Evolutionary conservation across 2,888 invertebrate species (phyloP).

Genomic region (Pollenia amentaria): DNA sequence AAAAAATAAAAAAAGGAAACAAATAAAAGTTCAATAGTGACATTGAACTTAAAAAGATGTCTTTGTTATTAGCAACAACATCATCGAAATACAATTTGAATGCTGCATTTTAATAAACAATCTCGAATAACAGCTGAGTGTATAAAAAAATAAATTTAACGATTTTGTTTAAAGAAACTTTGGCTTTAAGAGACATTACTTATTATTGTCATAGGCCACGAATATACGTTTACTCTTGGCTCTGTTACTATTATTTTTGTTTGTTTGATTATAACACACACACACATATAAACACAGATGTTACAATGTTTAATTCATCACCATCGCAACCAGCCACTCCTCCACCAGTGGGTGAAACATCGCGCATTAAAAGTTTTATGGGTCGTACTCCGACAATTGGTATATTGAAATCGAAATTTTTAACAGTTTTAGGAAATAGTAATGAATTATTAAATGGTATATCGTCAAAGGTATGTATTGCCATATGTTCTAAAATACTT

Average conservation of each 20-base stretch:
- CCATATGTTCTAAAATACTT: neutral
- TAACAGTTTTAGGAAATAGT: slow-evolving; percentile 85
- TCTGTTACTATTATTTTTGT: slow-evolving; percentile 15
- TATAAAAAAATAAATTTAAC: neutral
- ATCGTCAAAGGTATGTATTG: slow-evolving; percentile 84
- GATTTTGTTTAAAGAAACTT: too few relatives aligned
- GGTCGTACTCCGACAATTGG: slow-evolving; percentile 84
- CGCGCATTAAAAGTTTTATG: slow-evolving; percentile 85
- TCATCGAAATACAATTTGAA: neutral
- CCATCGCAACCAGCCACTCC: slow-evolving; percentile 79
- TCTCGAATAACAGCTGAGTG: neutral
- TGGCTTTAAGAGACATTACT: neutral
- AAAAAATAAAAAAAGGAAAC: slow-evolving; percentile 12
- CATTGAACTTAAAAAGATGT: slow-evolving; percentile 50
- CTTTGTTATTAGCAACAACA: slow-evolving; percentile 7
- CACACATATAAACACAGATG: slow-evolving; percentile 30
- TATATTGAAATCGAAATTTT: slow-evolving; percentile 85
- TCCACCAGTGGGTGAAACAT: slow-evolving; percentile 83
- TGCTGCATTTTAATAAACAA: neutral
- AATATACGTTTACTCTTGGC: too few relatives aligned
- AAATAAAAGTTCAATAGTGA: slow-evolving; percentile 59
- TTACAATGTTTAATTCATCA: slow-evolving; percentile 63
- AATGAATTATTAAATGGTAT: slow-evolving; percentile 85
- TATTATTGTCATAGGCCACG: neutral
- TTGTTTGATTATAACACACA: neutral